Percentiles rank a stretch among this genome's conserved stretches.
phyloP scores from a whole-genome alignment of 2,797 vertebrate species.

The Melanotaenia pygmaea region DNA sequence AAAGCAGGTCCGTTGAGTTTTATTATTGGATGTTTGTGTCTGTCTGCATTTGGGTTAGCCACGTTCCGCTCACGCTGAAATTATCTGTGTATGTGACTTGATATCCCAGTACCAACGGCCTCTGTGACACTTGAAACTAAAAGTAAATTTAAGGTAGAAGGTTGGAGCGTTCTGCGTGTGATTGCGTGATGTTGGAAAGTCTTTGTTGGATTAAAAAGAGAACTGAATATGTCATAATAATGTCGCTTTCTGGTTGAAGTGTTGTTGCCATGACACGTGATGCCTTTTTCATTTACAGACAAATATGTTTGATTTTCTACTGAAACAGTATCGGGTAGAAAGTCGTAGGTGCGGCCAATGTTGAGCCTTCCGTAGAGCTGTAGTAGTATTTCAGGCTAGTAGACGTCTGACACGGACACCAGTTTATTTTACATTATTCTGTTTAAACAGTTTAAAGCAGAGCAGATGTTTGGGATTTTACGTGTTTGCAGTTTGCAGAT shows the following conservation, averaged over 20 bases:
- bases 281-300: background rate
- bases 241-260: background rate
- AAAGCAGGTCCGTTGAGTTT: constrained; percentile 15
- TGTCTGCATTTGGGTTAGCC: background rate
- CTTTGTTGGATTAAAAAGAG: background rate
- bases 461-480: background rate
- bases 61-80: background rate
- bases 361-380: background rate
- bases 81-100: background rate
- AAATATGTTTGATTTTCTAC: background rate
- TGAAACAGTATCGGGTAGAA: background rate
- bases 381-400: background rate
- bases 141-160: background rate
- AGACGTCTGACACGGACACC: background rate
- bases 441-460: background rate
- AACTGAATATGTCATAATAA: constrained; percentile 18
- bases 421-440: background rate
- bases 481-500: too few relatives aligned
- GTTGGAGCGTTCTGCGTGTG: background rate
- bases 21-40: background rate
- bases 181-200: background rate
- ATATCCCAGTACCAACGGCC: background rate
- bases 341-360: background rate
- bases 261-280: background rate
- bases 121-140: background rate